These are phyloP conservation scores for Alces alces DNA, from an alignment of 2,113 vertebrate species.

Conservation along the genomic window DNA sequence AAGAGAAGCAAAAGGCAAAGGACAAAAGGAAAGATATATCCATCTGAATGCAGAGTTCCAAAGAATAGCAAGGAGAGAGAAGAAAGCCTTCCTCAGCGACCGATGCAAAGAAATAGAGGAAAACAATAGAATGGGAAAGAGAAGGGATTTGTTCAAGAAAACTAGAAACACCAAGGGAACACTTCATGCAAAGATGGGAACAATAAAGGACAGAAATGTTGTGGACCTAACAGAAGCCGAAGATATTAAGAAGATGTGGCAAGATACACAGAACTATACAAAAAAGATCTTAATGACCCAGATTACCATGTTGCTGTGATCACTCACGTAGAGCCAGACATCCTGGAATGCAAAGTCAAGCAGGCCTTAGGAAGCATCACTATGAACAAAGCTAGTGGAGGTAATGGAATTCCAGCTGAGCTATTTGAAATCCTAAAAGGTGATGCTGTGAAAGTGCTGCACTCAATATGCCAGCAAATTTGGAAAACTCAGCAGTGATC, in stretches of 20 bases:
- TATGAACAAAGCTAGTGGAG: too few relatives aligned
- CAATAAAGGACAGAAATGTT: not conserved
- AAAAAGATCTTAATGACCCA: not conserved
- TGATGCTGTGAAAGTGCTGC: not conserved
- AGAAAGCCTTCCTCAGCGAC: not conserved
- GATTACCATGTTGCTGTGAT: not conserved
- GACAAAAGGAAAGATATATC: not conserved
- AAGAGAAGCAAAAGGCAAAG: not conserved
- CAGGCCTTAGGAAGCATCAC: not conserved
- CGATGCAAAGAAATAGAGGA: not conserved
- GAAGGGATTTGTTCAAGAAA: not conserved
- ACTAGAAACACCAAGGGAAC: not conserved
- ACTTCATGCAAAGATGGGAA: not conserved
- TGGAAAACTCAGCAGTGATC: not conserved
- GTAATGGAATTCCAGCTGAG: too few relatives aligned
- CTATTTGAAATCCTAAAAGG: not conserved
- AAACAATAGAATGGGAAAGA: not conserved
- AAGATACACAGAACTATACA: not conserved
- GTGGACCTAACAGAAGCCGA: not conserved
- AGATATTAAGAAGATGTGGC: not conserved
- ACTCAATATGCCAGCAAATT: not conserved
- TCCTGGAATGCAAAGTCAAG: not conserved
- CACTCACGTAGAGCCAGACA: not conserved
- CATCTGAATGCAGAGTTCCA: not conserved
- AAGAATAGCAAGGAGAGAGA: not conserved